phyloP scores from a whole-genome alignment of 2,113 vertebrate genomes.

The Syngnathus scovelli region DNA sequence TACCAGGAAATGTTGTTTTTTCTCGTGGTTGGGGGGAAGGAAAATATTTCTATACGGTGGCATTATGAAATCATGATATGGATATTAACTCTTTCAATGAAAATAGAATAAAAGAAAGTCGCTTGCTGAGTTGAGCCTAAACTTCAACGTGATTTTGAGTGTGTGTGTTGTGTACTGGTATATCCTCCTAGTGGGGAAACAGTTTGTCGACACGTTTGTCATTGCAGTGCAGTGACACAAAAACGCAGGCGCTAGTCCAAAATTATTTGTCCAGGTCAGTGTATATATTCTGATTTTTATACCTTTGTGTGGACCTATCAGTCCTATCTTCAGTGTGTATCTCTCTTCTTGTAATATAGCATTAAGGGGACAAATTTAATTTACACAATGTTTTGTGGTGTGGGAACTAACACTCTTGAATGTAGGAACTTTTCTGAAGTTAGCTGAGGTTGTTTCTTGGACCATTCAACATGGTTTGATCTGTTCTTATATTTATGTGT shows the following conservation, averaged over 20 bases:
- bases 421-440: neutral
- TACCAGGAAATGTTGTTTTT: slow-evolving; percentile 52
- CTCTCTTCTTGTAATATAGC: neutral
- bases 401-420: neutral
- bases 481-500: neutral
- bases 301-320: too few relatives aligned
- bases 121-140: neutral
- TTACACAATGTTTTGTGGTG: too few relatives aligned
- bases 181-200: too few relatives aligned
- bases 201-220: too few relatives aligned
- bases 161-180: too few relatives aligned
- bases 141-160: too few relatives aligned
- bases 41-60: slow-evolving; percentile 49
- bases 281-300: too few relatives aligned
- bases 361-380: too few relatives aligned
- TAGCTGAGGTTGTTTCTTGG: neutral
- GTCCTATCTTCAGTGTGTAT: neutral
- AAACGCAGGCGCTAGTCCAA: too few relatives aligned
- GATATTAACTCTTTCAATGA: slow-evolving; percentile 54
- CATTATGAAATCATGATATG: slow-evolving; percentile 67
- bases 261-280: too few relatives aligned
- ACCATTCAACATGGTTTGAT: neutral
- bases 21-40: slow-evolving; percentile 44
- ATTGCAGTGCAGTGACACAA: too few relatives aligned
- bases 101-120: slow-evolving; percentile 32